phyloP scores from a whole-genome alignment of 2,113 vertebrate species.

The Corythoichthys haematopterus region DNA sequence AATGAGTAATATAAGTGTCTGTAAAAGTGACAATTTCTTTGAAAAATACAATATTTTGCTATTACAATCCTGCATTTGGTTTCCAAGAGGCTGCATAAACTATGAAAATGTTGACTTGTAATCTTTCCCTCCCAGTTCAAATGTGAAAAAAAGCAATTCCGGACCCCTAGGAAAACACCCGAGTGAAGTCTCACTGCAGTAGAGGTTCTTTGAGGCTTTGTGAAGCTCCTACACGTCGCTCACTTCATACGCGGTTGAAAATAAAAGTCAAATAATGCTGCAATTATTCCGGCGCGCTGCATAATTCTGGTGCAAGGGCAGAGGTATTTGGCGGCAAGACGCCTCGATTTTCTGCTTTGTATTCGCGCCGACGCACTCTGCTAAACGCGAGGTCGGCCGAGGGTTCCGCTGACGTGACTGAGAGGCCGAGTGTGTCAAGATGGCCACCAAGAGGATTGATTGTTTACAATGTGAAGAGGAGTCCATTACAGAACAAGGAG shows the following conservation, averaged over 20 bases:
- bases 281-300: neutral
- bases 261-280: neutral
- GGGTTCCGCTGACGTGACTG: neutral
- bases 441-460: neutral
- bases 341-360: neutral
- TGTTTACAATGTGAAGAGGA: neutral
- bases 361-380: neutral
- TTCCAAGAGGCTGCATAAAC: too few species aligned
- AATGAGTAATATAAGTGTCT: too few species aligned
- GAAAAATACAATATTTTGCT: too few species aligned
- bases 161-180: neutral
- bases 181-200: neutral
- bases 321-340: neutral
- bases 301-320: neutral
- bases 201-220: neutral
- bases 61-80: too few species aligned
- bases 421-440: neutral
- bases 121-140: too few species aligned
- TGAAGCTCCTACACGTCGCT: neutral
- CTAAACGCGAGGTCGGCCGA: neutral
- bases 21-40: too few species aligned
- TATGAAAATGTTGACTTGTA: too few species aligned
- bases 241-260: neutral
- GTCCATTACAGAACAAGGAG: neutral
- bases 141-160: too few species aligned